A percentile compares a stretch with the other conserved stretches of the same genome.
phyloP scores from a whole-genome alignment of 2,113 vertebrate species.

The Paramormyrops kingsleyae region DNA sequence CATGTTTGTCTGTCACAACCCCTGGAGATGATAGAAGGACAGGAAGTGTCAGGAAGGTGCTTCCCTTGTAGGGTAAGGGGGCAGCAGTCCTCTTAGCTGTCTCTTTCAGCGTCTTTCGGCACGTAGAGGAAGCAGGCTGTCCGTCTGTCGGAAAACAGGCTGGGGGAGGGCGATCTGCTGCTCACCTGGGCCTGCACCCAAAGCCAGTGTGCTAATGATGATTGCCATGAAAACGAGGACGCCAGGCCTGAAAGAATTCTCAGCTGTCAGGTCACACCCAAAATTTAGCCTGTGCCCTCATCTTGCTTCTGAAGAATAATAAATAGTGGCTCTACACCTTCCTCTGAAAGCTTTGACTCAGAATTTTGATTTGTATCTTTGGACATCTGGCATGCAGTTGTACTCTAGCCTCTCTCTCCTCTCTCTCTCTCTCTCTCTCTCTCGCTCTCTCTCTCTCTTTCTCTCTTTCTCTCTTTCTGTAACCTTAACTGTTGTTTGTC shows the following conservation, averaged over 20 bases:
- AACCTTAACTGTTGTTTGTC: neutral
- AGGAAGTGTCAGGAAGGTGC: neutral
- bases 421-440: neutral
- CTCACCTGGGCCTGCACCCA: neutral
- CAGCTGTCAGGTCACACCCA: neutral
- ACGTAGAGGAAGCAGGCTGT: neutral
- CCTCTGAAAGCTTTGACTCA: neutral
- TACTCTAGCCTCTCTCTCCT: slow-evolving; percentile 22
- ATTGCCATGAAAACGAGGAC: neutral
- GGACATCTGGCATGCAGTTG: slow-evolving; percentile 41
- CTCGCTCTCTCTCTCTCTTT: neutral
- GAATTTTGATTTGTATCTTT: neutral
- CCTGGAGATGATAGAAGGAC: neutral
- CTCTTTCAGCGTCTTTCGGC: neutral
- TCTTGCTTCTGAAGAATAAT: slow-evolving; percentile 3
- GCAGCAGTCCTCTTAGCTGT: neutral
- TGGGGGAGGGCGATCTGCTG: neutral
- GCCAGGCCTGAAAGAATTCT: neutral
- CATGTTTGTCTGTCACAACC: neutral
- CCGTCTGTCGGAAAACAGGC: neutral
- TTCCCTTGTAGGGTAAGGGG: neutral
- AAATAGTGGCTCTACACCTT: neutral
- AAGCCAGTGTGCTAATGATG: neutral
- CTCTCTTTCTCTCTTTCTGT: neutral
- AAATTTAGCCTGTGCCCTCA: neutral